Conservation (phyloP, 2,797 vertebrate genomes). For the Lutjanus campechanus region DNA sequence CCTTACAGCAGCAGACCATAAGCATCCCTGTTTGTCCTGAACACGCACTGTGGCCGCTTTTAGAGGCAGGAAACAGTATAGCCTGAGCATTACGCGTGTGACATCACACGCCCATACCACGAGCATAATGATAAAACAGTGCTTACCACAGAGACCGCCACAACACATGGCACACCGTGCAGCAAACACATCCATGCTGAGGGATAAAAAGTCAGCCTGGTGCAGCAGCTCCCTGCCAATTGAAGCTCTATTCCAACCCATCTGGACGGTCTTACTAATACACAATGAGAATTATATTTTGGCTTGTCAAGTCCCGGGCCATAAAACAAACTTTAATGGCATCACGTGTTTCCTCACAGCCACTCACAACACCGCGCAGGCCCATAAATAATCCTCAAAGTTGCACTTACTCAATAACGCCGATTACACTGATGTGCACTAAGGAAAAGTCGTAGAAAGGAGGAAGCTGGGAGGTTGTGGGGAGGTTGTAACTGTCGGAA, state of each 20-base stretch:
- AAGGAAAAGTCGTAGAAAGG: slow-evolving; percentile 67
- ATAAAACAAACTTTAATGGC: slow-evolving; percentile 99
- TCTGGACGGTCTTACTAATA: slow-evolving; percentile 99
- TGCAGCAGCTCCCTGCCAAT: slow-evolving; percentile 86
- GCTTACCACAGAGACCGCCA: slow-evolving; percentile 89
- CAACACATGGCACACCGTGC: slow-evolving; percentile 75
- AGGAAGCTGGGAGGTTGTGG: slow-evolving; percentile 33
- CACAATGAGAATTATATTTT: slow-evolving; percentile 99
- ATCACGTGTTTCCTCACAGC: slow-evolving; percentile 98
- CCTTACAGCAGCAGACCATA: slow-evolving; percentile 39
- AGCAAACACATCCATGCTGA: slow-evolving; percentile 79
- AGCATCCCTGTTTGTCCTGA: slow-evolving; percentile 14
- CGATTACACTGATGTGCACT: slow-evolving; percentile 82
- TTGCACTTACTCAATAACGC: slow-evolving; percentile 93
- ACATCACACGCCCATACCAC: slow-evolving; percentile 79
- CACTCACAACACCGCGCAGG: slow-evolving; percentile 94
- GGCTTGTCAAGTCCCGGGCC: slow-evolving; percentile 99
- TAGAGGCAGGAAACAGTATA: slow-evolving; percentile 67
- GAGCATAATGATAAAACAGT: slow-evolving; percentile 74
- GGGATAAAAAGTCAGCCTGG: slow-evolving; percentile 70
- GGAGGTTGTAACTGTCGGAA: slow-evolving; percentile 20
- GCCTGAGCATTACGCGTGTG: slow-evolving; percentile 56
- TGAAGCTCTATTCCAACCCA: slow-evolving; percentile 92
- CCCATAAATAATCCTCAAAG: slow-evolving; percentile 99
- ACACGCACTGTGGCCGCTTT: slow-evolving; percentile 49